Base-by-base conservation (phyloP, 2,888 invertebrate genomes). In the Morpho deidamia region DNA sequence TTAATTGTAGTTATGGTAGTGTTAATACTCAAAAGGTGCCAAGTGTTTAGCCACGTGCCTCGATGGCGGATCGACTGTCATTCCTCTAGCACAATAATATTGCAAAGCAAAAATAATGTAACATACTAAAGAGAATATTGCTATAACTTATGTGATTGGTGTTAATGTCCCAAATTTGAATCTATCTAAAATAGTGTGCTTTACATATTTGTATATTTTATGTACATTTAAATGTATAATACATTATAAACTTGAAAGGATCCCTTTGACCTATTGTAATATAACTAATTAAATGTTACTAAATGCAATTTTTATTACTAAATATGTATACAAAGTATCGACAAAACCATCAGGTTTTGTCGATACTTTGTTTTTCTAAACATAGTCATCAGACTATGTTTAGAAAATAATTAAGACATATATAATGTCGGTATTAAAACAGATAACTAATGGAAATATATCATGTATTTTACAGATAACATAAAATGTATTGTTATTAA, bases 21-120 rank as follows among this genome's bases (percentile, higher is more conserved):
- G 74, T 83, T 74, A 86, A 86, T 85, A 86, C 86, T 85, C 85
- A 86, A 74, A 80, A 78, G 81, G 83, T 83, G 82, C 76, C 78
- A 76, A 78, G 74, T 67, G 67, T 71, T 69, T 76, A 75, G 75
- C 74, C 75, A 70, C 66, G 69, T 67, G 68, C 68, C 65, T 60
- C 61, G 65, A 67, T 64, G 56, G 71, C 69, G 68, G 66, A 56
- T 67, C 74, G 71, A 70, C 72, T 79, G 77, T 84, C 85, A 84
- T 85, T 87, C 85, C 85, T 82, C 74, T 80, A 80, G 78, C 79
- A 74, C 81, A 73, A 72, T 78, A 76, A 78, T 76, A 72, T 72
- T 74, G 73, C 72, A 69, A 70, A 76, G 72, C 65, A 74, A 71
- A 73, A 74, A 44, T 76, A 67, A 34, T 53, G 48, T 56, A 45